phyloP scores from a whole-genome alignment of 2,797 vertebrate species.

The Parotocinclus haroldoi region DNA sequence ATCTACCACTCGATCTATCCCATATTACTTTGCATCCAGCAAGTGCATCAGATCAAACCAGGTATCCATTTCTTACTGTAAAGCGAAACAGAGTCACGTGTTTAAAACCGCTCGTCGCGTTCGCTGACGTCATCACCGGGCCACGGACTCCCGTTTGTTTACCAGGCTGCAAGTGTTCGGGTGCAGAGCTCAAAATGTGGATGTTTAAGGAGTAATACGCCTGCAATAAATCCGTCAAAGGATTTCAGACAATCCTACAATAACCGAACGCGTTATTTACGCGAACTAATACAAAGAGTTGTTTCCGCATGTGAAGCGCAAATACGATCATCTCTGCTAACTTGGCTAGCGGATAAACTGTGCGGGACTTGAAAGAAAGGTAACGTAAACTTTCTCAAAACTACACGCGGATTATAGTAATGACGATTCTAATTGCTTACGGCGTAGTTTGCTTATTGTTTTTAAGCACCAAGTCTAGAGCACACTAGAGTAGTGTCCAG shows the following conservation, averaged over 20 bases:
- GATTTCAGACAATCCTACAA: not conserved
- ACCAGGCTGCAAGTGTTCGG: not conserved
- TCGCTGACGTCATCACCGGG: conserved; percentile 10
- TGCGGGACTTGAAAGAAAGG: not conserved
- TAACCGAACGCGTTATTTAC: not conserved
- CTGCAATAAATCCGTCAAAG: too few relatives aligned
- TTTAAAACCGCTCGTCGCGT: not conserved
- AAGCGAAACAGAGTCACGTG: not conserved
- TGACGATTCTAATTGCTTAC: too few relatives aligned
- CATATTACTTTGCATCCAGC: too few relatives aligned
- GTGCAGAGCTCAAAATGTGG: not conserved
- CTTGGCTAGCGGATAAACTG: conserved; percentile 2
- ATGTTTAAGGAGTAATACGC: not conserved
- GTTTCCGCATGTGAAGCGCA: not conserved
- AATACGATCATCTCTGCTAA: conserved; percentile 22
- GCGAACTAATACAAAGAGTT: not conserved
- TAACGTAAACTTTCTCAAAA: not conserved
- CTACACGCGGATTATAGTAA: too few relatives aligned
- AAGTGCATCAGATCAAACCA: too few relatives aligned
- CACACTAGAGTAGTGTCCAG: too few relatives aligned
- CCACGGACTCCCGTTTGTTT: conserved; percentile 25
- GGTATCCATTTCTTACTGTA: not conserved
- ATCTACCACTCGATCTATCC: not conserved
- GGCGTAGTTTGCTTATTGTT: too few relatives aligned
- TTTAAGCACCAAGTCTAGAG: too few relatives aligned